Percentiles rank a stretch among this genome's conserved stretches.
phyloP scores from a whole-genome alignment of 2,888 invertebrate species.

The Eupeodes luniger region DNA sequence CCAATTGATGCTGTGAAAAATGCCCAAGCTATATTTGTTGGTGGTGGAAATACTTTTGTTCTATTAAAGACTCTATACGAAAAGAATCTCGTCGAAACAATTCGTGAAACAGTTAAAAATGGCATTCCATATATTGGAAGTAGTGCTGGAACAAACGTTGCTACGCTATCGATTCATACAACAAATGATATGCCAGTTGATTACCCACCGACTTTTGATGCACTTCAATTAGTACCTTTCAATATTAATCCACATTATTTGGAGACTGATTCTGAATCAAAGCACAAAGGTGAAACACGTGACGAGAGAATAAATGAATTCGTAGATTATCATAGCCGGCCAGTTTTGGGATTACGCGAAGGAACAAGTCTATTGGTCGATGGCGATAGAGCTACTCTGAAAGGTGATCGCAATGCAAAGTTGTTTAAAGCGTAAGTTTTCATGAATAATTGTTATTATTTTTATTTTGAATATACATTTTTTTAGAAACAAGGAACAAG shows the following conservation, averaged over 20 bases:
- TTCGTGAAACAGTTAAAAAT: constrained; percentile 87
- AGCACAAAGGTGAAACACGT: constrained; percentile 92
- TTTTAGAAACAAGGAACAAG: constrained; percentile 85
- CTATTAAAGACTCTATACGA: constrained; percentile 90
- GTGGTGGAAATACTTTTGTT: constrained; percentile 93
- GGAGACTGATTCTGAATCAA: constrained; percentile 86
- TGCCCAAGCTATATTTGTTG: constrained; percentile 90
- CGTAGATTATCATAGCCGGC: constrained; percentile 86
- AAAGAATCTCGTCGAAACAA: constrained; percentile 87
- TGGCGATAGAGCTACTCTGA: constrained; percentile 86
- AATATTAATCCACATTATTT: constrained; percentile 94
- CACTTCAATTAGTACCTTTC: constrained; percentile 90
- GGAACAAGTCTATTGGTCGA: constrained; percentile 88
- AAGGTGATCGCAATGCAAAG: constrained; percentile 87
- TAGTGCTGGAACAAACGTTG: constrained; percentile 93
- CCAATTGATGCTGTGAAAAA: constrained; percentile 86
- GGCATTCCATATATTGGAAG: constrained; percentile 90
- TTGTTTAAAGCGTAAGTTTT: constrained; percentile 87
- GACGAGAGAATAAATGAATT: constrained; percentile 90
- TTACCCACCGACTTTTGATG: constrained; percentile 89
- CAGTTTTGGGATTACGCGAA: constrained; percentile 90
- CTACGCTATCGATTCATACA: constrained; percentile 91
- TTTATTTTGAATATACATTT: background rate
- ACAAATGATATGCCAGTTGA: constrained; percentile 96
- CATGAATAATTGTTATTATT: background rate